Base-by-base conservation (phyloP, 37 sponge, comb jelly and placozoan species). In the Beroe ovata region DNA sequence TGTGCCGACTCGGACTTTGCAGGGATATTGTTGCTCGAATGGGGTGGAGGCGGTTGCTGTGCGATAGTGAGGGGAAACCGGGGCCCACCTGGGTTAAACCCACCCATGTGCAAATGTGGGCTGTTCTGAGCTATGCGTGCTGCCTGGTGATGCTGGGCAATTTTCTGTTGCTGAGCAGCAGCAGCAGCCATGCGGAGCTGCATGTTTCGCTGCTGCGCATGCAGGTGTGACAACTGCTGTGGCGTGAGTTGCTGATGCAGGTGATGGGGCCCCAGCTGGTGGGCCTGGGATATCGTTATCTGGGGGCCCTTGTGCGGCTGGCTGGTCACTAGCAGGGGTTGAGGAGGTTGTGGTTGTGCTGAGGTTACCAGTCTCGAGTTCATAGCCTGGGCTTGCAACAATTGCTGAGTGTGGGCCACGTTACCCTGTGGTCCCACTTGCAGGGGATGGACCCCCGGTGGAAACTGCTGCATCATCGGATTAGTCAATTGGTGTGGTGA, bases 121-220 rank as follows among this genome's bases (percentile, higher is more conserved):
- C 41, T 77, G 29, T 16, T 26, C 54, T 77, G 84, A 3, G 84
- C 84, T 21, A 39, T n/a, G 18, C 84, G 26, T 11, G 54, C 84
- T 21, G 84, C 84, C 84, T 77, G 84, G 1, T 77, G 84, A 16
- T 77, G 84, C 54, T 77, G 84, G 41, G 84, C 84, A 19, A 66
- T 66, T 18, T 66, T 66, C 69, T 66, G 69, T 18, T 66, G 69
- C 30, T 66, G 69, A 34, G 69, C 69, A 32, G 69, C 69, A 32
- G 69, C 69, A 4, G 63, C 63, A 19, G 84, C 84, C 33, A 77
- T 36, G 54, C 33, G 41, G 6, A 77, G 54, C 54, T 77, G 84
- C 1, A 77, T 36, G 54, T 77, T 42, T 25, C 84, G 21, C 38
- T 77, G 84, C 84, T 77, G 84, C 14, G 84, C 84, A 2, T 77